Base-by-base conservation (phyloP, 2,888 invertebrate genomes). In the Pilophorus perplexus region DNA sequence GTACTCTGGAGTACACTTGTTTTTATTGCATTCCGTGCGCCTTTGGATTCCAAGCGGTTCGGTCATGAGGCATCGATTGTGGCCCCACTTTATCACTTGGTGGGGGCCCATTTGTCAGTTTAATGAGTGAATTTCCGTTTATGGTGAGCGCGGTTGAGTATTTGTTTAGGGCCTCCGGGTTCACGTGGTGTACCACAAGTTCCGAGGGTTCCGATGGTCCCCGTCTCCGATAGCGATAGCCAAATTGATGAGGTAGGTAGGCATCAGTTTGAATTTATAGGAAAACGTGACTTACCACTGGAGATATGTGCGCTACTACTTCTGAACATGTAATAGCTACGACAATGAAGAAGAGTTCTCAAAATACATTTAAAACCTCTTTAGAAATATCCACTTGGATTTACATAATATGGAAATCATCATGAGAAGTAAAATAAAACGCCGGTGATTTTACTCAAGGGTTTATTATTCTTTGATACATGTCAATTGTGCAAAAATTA, bases 121-220 rank as follows among this genome's bases (percentile, higher is more conserved):
- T 65, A 65, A 65, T 65, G 65, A 55, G 55, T 55, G 55, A 54
- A 65, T 55, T 65, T 46, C 65, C 65, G 65, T 65, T 65, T 65
- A 65, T 50, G 65, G 65, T 22, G 28, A 28, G 44, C 22, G 65
- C 25, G 55, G 48, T 23, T 16, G 55, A 50, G 42, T 55, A 55
- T 65, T 65, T 65, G 65, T 65, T 65, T 65, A 42, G 55, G 64
- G 28, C 25, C 27, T 52, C 18, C 16, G 23, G 37, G 64, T 38
- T 52, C 50, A 44, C 38, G 50, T 48, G 8, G 37, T 46, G 62
- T 50, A 50, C 38, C 22, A 25, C 14, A 37, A 60, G 60, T 37
- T 18, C 42, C 37, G 33, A 38, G 33, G 48, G 33, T 28, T 18
- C 33, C 28, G 46, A 27, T 22, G 14, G n/a, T 33, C 62, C 62